Evolutionary conservation across 2,113 vertebrate species (phyloP).

Genomic region (Stegostoma tigrinum): DNA sequence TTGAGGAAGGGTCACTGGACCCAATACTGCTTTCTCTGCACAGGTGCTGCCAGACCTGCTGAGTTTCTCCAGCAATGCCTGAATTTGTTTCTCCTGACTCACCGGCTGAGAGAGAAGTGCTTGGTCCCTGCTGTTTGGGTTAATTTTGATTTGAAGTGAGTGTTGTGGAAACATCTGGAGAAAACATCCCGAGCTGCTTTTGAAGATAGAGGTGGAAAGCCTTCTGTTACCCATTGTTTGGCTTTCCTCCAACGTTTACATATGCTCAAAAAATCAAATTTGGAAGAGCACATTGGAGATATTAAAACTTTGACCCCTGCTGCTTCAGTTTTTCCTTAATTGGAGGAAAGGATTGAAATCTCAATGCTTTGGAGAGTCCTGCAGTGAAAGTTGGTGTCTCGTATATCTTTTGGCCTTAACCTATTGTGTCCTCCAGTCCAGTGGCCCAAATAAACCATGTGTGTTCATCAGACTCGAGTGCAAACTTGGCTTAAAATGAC

Average conservation of each 20-base stretch:
- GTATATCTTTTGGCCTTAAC: too few species aligned
- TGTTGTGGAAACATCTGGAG: background rate
- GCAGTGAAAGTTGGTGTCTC: background rate
- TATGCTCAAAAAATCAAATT: background rate
- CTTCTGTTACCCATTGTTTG: too few species aligned
- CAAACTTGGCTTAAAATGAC: background rate
- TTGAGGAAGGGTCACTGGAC: too few species aligned
- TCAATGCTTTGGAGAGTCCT: background rate
- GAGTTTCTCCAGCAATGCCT: too few species aligned
- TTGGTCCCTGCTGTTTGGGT: background rate
- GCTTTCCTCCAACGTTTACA: too few species aligned
- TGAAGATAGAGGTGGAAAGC: background rate
- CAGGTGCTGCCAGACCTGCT: too few species aligned
- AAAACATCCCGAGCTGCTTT: too few species aligned
- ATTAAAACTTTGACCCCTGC: background rate
- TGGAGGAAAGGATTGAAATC: background rate
- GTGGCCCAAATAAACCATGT: background rate
- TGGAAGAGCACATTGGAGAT: background rate
- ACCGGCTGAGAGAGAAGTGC: background rate
- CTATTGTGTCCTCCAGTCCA: too few species aligned
- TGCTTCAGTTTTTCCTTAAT: background rate
- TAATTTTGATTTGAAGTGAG: background rate
- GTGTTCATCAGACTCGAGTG: background rate
- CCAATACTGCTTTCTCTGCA: too few species aligned
- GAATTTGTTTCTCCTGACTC: background rate